Evolutionary conservation across 2,888 invertebrate species (phyloP).

Genomic region (Agrotis segetum): DNA sequence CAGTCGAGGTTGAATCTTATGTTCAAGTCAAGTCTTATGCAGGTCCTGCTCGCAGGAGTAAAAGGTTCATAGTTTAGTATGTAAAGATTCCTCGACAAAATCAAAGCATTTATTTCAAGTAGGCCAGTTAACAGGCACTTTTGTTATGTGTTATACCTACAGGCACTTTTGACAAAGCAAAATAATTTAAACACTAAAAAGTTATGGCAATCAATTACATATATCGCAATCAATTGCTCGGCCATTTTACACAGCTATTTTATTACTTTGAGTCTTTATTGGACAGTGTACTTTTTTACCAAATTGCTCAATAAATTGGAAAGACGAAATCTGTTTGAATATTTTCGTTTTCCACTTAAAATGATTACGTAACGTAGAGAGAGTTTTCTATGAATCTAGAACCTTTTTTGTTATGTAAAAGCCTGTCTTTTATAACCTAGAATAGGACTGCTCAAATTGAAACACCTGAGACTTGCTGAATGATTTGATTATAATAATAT

Average conservation of each 20-base stretch:
- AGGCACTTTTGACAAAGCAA: no score
- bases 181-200: no score
- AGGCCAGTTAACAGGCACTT: no score
- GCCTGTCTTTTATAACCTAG: constrained; percentile 9
- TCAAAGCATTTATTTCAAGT: no score
- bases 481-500: neutral
- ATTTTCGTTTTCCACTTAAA: constrained; percentile 10
- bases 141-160: no score
- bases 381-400: neutral
- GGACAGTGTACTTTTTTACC: neutral
- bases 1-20: no score
- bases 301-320: neutral
- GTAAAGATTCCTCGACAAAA: no score
- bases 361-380: neutral
- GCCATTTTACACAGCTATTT: neutral
- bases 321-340: neutral
- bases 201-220: no score
- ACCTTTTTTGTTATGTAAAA: constrained; percentile 15
- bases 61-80: no score
- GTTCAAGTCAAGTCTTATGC: no score
- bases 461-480: constrained; percentile 1
- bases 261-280: neutral
- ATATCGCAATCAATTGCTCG: no score
- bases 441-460: constrained; percentile 7
- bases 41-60: no score